Evolutionary conservation across 2,888 invertebrate species (phyloP).

Genomic region (Stenichneumon culpator): DNA sequence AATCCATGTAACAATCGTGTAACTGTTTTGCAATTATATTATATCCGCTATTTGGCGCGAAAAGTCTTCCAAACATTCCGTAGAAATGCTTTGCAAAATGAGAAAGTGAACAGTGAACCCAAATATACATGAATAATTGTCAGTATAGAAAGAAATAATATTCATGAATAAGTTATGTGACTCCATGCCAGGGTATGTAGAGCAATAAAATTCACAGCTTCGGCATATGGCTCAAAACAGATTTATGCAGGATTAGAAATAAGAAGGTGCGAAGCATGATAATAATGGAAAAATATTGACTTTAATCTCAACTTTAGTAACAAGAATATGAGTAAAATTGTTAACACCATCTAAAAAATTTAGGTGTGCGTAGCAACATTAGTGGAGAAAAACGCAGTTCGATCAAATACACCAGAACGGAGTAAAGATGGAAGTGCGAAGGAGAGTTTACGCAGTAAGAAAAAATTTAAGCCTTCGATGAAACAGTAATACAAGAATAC

Average conservation of each 20-base stretch:
- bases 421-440: neutral
- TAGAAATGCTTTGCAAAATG: slow-evolving; percentile 8
- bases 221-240: too few relatives aligned
- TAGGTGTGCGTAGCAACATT: neutral
- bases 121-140: neutral
- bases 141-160: neutral
- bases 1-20: slow-evolving; percentile 40
- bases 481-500: neutral
- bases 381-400: neutral
- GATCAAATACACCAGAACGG: neutral
- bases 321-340: too few relatives aligned
- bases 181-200: too few relatives aligned
- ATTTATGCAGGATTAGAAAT: too few relatives aligned
- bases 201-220: too few relatives aligned
- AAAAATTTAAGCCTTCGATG: neutral
- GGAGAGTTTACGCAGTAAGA: neutral
- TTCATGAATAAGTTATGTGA: neutral
- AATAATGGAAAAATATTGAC: too few relatives aligned
- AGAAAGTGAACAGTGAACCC: neutral
- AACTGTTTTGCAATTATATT: slow-evolving; percentile 39
- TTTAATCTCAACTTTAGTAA: too few relatives aligned
- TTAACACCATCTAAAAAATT: neutral
- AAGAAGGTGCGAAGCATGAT: too few relatives aligned
- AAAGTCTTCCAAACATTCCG: slow-evolving; percentile 10
- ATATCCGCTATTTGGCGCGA: neutral